These are phyloP conservation scores for Anodontia alba DNA, from an alignment of 2,888 invertebrate species.

Conservation along the genomic window DNA sequence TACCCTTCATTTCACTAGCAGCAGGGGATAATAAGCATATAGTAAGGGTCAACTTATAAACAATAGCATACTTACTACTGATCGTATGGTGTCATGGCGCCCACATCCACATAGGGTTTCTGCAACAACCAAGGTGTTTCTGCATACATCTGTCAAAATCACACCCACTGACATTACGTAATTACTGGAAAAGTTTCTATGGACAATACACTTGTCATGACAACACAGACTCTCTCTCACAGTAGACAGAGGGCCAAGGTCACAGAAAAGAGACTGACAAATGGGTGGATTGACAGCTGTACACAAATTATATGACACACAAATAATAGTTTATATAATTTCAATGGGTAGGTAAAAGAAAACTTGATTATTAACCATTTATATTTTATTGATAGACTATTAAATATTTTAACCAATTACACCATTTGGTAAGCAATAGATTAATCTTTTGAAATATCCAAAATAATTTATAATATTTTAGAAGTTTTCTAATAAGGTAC, in stretches of 20 bases:
- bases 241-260: slow-evolving; percentile 6
- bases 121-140: slow-evolving; percentile 70
- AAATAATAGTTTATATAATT: too few relatives aligned
- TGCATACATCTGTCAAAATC: slow-evolving; percentile 64
- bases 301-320: background rate
- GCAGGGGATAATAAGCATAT: too few relatives aligned
- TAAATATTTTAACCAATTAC: too few relatives aligned
- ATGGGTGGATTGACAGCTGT: slow-evolving; percentile 3
- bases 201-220: background rate
- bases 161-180: slow-evolving; percentile 30
- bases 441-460: too few relatives aligned
- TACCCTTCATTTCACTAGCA: too few relatives aligned
- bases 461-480: too few relatives aligned
- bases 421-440: too few relatives aligned
- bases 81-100: slow-evolving; percentile 77
- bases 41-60: too few relatives aligned
- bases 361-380: too few relatives aligned
- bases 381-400: too few relatives aligned
- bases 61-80: slow-evolving; percentile 81
- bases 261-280: background rate
- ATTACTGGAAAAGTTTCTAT: slow-evolving; percentile 54
- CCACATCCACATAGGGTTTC: slow-evolving; percentile 76
- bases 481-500: too few relatives aligned
- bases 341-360: too few relatives aligned
- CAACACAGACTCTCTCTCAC: slow-evolving; percentile 2